phyloP scores from a whole-genome alignment of 2,113 vertebrate species.

The Fukomys damarensis region DNA sequence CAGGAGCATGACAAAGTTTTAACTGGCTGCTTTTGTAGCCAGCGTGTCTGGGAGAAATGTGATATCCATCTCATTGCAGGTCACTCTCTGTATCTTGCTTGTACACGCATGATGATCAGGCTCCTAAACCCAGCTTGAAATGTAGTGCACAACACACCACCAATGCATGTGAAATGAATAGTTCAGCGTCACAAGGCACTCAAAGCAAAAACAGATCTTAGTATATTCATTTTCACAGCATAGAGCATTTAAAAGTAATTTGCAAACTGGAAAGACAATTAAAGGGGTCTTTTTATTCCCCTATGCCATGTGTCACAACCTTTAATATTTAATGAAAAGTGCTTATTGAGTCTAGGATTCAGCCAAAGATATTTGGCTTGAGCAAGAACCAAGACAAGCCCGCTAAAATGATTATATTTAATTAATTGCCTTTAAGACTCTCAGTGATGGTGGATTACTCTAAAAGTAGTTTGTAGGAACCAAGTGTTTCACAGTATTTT shows the following conservation, averaged over 20 bases:
- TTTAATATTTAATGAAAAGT: slow-evolving; percentile 36
- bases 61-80: background rate
- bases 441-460: background rate
- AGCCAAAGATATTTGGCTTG: slow-evolving; percentile 50
- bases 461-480: background rate
- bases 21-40: background rate
- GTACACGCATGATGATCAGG: background rate
- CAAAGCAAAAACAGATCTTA: slow-evolving; percentile 50
- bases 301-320: background rate
- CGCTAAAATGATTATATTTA: slow-evolving; percentile 9
- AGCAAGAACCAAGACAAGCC: slow-evolving; percentile 31
- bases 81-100: background rate
- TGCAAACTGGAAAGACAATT: slow-evolving; percentile 62
- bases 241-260: slow-evolving; percentile 46
- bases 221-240: slow-evolving; percentile 58
- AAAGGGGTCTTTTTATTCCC: slow-evolving; percentile 34
- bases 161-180: slow-evolving; percentile 17
- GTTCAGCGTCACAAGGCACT: background rate
- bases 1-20: slow-evolving; percentile 27
- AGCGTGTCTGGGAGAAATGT: slow-evolving; percentile 13
- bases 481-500: background rate
- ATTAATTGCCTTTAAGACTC: background rate
- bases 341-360: background rate
- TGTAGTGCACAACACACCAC: background rate
- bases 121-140: slow-evolving; percentile 31